A percentile compares a stretch with the other conserved stretches of the same genome.
These are phyloP conservation scores for Caenorhabditis macrosperma DNA, from an alignment of 2,888 invertebrate species.

Conservation along the genomic window DNA sequence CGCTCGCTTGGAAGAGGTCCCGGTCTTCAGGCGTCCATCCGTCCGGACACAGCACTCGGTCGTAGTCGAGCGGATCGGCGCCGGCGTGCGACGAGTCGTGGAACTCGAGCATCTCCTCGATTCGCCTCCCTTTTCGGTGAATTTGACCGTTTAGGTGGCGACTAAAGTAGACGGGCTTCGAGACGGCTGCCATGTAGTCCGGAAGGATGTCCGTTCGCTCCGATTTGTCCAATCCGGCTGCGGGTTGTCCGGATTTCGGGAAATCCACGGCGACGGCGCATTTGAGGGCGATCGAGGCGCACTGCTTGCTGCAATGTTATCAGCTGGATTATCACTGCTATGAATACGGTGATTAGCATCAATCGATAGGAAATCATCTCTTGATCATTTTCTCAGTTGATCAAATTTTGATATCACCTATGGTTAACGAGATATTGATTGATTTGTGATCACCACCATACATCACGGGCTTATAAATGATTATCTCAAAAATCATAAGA, in stretches of 20 bases:
- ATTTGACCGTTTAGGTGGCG: constrained; percentile 76
- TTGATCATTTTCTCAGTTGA: too few relatives aligned
- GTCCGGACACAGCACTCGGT: constrained; percentile 38
- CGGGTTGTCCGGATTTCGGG: constrained; percentile 79
- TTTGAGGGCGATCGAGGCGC: constrained; percentile 68
- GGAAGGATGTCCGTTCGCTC: too few relatives aligned
- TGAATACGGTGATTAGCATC: too few relatives aligned
- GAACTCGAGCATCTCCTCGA: constrained; percentile 66
- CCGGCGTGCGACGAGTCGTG: too few relatives aligned
- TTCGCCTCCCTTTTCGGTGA: constrained; percentile 69
- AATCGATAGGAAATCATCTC: too few relatives aligned
- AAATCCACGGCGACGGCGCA: constrained; percentile 79
- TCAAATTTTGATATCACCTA: too few relatives aligned
- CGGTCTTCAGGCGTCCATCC: constrained; percentile 31
- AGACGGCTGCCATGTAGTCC: constrained; percentile 64
- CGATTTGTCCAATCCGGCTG: too few relatives aligned
- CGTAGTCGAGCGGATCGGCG: constrained; percentile 36
- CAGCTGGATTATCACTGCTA: too few relatives aligned
- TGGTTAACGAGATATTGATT: too few relatives aligned
- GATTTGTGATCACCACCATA: too few relatives aligned
- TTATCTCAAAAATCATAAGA: too few relatives aligned
- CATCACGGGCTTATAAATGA: too few relatives aligned
- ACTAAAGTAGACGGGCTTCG: constrained; percentile 73
- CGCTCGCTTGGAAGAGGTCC: neutral
- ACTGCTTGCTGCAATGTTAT: constrained; percentile 35